phyloP scores from a whole-genome alignment of 2,888 invertebrate genomes.

The Eupithecia inturbata region DNA sequence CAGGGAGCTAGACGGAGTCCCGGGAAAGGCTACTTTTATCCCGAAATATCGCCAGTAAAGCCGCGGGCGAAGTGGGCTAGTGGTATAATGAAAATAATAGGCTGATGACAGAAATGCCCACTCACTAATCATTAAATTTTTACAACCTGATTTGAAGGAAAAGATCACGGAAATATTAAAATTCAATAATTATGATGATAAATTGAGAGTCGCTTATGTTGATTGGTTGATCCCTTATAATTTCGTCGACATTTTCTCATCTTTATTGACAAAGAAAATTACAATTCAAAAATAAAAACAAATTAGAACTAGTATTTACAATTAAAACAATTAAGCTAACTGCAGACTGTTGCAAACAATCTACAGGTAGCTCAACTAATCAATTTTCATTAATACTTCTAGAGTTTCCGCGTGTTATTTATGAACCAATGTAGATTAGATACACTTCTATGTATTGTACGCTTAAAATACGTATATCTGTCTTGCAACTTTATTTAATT shows the following conservation, averaged over 20 bases:
- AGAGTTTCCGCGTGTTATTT: background rate
- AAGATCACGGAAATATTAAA: background rate
- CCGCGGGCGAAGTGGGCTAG: no score
- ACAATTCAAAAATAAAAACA: no score
- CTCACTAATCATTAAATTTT: background rate
- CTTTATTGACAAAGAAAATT: no score
- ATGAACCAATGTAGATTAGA: background rate
- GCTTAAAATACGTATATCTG: background rate
- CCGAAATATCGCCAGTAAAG: no score
- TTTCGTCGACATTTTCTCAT: conserved; percentile 2
- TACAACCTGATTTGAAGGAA: background rate
- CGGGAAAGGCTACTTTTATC: no score
- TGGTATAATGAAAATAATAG: background rate
- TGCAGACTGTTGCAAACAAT: no score
- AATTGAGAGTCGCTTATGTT: background rate
- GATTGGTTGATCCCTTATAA: background rate
- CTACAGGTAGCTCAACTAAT: no score
- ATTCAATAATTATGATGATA: background rate
- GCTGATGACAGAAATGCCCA: background rate
- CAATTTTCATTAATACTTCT: background rate
- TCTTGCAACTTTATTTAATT: conserved; percentile 28
- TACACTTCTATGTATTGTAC: background rate
- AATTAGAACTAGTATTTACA: no score
- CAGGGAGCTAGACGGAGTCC: no score
- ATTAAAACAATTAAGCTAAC: no score